Conservation (phyloP, 2,888 invertebrate species). For the Oeneis ivallda region DNA sequence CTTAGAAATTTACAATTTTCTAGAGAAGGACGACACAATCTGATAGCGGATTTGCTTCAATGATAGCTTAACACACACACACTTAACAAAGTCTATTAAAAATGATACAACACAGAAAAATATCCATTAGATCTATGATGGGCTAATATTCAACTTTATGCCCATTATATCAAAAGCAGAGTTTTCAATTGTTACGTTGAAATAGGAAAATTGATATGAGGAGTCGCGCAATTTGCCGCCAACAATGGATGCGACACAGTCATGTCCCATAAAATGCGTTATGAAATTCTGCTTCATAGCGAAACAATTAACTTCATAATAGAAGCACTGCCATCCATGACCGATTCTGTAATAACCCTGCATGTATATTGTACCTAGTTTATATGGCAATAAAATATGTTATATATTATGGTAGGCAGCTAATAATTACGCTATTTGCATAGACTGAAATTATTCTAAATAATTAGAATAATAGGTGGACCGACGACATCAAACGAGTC, state of each 20-base stretch:
- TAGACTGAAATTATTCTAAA: too few relatives aligned
- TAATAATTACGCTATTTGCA: background rate
- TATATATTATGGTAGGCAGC: background rate
- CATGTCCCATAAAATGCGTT: conserved; percentile 19
- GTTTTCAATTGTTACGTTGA: background rate
- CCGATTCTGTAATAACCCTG: conserved; percentile 13
- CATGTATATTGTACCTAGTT: background rate
- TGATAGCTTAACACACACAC: background rate
- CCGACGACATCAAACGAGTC: too few relatives aligned
- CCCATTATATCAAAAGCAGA: background rate
- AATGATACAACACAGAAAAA: background rate
- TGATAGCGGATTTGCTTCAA: background rate
- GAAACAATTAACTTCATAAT: conserved; percentile 33
- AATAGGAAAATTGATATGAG: conserved; percentile 5
- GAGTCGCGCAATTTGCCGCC: conserved; percentile 28
- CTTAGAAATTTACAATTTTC: background rate
- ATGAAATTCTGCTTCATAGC: conserved; percentile 26
- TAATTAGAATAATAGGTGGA: too few relatives aligned
- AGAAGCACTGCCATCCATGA: conserved; percentile 20
- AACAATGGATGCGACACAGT: conserved; percentile 26
- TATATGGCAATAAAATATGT: background rate
- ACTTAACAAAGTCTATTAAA: background rate
- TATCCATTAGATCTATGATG: background rate
- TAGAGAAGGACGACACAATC: background rate
- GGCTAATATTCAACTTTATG: background rate